A percentile compares a stretch with the other conserved stretches of the same genome.
Conservation (phyloP, 1,140 invertebrate genomes). For the Dendrolimus kikuchii region DNA sequence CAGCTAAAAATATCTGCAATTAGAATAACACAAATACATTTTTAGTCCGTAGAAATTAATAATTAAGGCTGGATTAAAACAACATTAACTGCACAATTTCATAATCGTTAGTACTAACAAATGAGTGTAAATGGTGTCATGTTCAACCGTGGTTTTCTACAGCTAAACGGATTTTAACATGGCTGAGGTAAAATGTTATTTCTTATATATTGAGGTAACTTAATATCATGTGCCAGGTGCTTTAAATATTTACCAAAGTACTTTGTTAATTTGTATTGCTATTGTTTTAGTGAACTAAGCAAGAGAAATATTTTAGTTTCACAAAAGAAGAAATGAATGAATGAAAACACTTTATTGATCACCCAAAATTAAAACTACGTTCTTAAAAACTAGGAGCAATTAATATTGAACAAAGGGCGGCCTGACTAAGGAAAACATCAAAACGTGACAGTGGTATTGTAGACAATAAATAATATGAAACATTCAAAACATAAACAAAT, state of each 20-base stretch:
- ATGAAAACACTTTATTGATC: too few species aligned
- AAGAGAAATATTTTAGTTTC: too few species aligned
- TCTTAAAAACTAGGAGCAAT: too few species aligned
- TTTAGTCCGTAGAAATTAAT: constrained; percentile 14
- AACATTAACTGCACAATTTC: constrained; percentile 22
- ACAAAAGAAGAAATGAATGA: too few species aligned
- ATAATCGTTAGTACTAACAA: constrained; percentile 37
- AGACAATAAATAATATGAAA: too few species aligned
- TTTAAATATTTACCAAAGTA: constrained; percentile 17
- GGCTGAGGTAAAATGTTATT: constrained; percentile 17
- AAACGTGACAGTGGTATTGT: too few species aligned
- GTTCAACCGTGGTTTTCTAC: constrained; percentile 22
- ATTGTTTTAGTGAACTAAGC: too few species aligned
- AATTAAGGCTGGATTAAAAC: constrained; percentile 15
- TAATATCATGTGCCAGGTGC: constrained; percentile 25
- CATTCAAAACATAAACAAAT: too few species aligned
- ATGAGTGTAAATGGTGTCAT: constrained; percentile 26
- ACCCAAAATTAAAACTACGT: too few species aligned
- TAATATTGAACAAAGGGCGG: too few species aligned
- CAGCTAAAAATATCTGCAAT: not conserved
- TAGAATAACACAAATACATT: constrained; percentile 1
- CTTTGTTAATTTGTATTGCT: too few species aligned
- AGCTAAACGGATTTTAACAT: constrained; percentile 28
- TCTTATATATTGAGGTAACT: constrained; percentile 28
- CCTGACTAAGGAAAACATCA: too few species aligned